Evolutionary conservation across 2,113 vertebrate genomes (phyloP).

Genomic region (human): DNA sequence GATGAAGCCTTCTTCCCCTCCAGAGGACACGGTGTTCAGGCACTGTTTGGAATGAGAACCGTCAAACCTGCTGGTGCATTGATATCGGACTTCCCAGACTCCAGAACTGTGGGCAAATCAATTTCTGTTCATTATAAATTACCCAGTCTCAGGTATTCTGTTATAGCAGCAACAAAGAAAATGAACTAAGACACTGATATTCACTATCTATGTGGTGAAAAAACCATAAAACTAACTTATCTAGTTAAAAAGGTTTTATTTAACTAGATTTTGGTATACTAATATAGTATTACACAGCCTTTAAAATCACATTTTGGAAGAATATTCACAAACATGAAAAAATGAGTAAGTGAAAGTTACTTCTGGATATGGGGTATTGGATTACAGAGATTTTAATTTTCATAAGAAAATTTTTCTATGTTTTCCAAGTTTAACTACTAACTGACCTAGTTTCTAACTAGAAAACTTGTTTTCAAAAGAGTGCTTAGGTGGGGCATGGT

Average conservation of each 20-base stretch:
- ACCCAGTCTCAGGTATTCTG: background rate
- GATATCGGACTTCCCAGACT: background rate
- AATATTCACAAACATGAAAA: conserved; percentile 11
- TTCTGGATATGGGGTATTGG: background rate
- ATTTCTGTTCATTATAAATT: background rate
- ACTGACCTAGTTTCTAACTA: conserved; percentile 24
- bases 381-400: conserved; percentile 5
- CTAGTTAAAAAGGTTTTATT: background rate
- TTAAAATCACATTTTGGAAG: conserved; percentile 2
- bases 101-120: background rate
- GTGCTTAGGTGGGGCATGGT: background rate
- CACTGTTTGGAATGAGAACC: background rate
- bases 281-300: background rate
- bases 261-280: background rate
- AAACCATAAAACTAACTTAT: background rate
- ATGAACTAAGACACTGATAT: background rate
- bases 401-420: background rate
- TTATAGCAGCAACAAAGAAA: background rate
- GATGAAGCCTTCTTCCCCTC: background rate
- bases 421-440: conserved; percentile 48
- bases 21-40: background rate
- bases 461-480: background rate
- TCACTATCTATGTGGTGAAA: background rate
- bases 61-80: background rate
- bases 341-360: background rate